phyloP scores from a whole-genome alignment of 2,113 vertebrate genomes.

The Mustelus asterias region DNA sequence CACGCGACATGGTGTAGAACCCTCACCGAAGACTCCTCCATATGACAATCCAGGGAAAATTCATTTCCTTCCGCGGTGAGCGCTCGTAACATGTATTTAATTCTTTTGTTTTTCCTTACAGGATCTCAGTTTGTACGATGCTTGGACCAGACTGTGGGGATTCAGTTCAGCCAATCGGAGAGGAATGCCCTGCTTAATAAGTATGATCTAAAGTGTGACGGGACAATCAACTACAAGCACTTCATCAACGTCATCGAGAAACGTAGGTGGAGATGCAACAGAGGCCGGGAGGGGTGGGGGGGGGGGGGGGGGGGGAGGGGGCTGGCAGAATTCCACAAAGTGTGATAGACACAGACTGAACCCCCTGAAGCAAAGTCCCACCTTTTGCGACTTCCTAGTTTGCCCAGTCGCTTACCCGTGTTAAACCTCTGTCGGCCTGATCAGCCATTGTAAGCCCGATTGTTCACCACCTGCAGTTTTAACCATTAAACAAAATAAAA shows the following conservation, averaged over 20 bases:
- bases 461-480: no score
- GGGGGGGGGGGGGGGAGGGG: not conserved
- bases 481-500: no score
- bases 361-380: no score
- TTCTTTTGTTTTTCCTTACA: not conserved
- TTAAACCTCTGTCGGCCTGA: no score
- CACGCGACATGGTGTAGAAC: no score
- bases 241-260: slow-evolving; percentile 5
- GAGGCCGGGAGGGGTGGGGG: not conserved
- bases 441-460: no score
- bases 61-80: not conserved
- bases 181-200: not conserved
- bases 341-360: not conserved
- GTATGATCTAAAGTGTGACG: slow-evolving; percentile 12
- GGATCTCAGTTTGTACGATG: slow-evolving; percentile 29
- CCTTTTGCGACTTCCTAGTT: no score
- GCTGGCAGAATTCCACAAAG: not conserved
- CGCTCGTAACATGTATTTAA: not conserved
- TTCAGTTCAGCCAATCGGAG: not conserved
- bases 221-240: slow-evolving; percentile 12
- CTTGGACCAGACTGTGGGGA: slow-evolving; percentile 18
- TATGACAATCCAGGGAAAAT: not conserved
- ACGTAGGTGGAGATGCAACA: not conserved
- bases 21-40: not conserved
- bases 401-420: no score